phyloP scores from a whole-genome alignment of 2,888 invertebrate genomes.

The Troglohyphantes excavatus region DNA sequence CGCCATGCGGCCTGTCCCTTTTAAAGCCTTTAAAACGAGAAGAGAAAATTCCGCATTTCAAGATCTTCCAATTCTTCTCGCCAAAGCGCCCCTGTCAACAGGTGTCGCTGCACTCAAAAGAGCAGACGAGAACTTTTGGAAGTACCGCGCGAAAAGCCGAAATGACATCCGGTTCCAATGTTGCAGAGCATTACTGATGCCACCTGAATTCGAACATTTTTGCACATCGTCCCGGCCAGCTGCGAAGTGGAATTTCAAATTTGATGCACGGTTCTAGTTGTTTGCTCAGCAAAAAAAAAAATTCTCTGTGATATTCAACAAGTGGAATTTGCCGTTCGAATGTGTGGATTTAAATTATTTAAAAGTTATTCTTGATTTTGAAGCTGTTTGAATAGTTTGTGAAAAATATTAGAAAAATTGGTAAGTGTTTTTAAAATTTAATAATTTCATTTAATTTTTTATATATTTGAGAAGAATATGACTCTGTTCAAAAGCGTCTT shows the following conservation, averaged over 20 bases:
- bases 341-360: background rate
- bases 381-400: too few relatives aligned
- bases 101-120: conserved; percentile 69
- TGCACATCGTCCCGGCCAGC: background rate
- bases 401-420: too few relatives aligned
- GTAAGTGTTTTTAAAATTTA: too few relatives aligned
- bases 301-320: background rate
- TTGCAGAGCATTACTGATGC: conserved; percentile 44
- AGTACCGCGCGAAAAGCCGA: conserved; percentile 64
- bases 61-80: conserved; percentile 6
- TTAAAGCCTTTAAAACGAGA: too few relatives aligned
- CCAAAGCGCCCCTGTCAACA: conserved; percentile 63
- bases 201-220: conserved; percentile 17
- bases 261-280: background rate
- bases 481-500: too few relatives aligned
- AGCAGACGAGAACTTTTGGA: conserved; percentile 35
- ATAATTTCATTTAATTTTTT: too few relatives aligned
- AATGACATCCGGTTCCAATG: conserved; percentile 76
- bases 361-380: too few relatives aligned
- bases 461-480: too few relatives aligned
- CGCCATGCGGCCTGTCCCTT: too few relatives aligned
- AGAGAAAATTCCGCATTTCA: background rate
- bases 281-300: too few relatives aligned
- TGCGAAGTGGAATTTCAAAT: background rate
- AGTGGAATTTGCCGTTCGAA: background rate